A percentile compares a stretch with the other conserved stretches of the same genome.
These are phyloP conservation scores for Glossosoma conforme DNA, from an alignment of 1,140 invertebrate species.

Conservation along the genomic window DNA sequence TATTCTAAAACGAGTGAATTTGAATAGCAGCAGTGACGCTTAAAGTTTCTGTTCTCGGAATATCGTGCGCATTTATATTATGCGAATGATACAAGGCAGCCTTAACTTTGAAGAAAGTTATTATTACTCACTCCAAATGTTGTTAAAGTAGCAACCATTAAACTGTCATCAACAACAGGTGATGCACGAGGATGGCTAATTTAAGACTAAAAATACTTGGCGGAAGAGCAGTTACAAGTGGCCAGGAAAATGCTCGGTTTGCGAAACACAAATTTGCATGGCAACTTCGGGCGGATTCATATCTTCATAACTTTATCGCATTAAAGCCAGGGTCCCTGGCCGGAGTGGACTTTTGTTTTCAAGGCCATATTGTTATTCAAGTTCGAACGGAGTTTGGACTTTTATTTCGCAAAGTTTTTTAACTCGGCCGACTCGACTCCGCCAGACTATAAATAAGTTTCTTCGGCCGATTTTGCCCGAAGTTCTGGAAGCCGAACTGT, in stretches of 20 bases:
- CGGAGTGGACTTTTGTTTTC: slow-evolving; percentile 30
- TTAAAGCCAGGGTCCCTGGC: slow-evolving; percentile 17
- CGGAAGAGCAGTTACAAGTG: slow-evolving; percentile 11
- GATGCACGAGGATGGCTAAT: no score
- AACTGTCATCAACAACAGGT: no score
- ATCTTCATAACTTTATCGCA: slow-evolving; percentile 31
- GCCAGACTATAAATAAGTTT: slow-evolving; percentile 32
- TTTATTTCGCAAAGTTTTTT: slow-evolving; percentile 32
- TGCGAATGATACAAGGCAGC: no score
- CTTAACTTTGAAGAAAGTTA: no score
- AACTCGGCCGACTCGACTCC: slow-evolving; percentile 14
- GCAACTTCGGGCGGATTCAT: neutral
- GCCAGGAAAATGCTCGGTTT: slow-evolving; percentile 7
- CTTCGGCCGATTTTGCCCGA: slow-evolving; percentile 12
- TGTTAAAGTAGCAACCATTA: no score
- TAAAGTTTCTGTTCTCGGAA: no score
- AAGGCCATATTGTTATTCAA: slow-evolving; percentile 33
- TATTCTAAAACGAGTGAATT: no score
- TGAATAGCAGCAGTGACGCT: no score
- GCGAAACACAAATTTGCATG: neutral
- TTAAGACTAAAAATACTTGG: no score
- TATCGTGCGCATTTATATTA: no score
- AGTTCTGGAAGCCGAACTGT: slow-evolving; percentile 16
- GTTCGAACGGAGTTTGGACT: slow-evolving; percentile 31
- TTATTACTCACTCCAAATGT: no score